Evolutionary conservation across 2,797 vertebrate genomes (phyloP).

Genomic region (Tiaroga cobitis): DNA sequence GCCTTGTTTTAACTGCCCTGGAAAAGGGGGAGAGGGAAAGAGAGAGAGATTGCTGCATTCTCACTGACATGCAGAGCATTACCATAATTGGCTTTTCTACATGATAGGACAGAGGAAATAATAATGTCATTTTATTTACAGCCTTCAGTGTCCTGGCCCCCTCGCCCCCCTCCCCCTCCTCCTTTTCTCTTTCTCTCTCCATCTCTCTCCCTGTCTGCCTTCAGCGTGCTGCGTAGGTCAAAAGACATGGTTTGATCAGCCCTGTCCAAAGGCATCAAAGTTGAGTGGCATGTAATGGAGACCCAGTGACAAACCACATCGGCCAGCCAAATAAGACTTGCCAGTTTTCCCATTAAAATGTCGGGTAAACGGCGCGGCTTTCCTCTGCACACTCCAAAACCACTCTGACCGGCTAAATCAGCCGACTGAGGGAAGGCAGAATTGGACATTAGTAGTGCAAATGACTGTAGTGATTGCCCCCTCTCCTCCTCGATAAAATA

Average conservation of each 20-base stretch:
- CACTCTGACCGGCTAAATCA: constrained; percentile 97
- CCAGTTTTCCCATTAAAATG: constrained; percentile 99
- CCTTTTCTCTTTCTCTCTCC: constrained; percentile 37
- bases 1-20: constrained; percentile 84
- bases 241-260: constrained; percentile 99
- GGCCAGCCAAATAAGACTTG: constrained; percentile 99
- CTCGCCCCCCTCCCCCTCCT: constrained; percentile 78
- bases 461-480: constrained; percentile 97
- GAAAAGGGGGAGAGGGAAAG: constrained; percentile 60
- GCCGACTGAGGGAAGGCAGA: constrained; percentile 97
- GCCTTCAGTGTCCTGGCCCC: constrained; percentile 90
- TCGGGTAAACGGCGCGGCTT: constrained; percentile 90
- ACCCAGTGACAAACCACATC: constrained; percentile 99
- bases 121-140: constrained; percentile 99
- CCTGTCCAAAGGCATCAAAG: constrained; percentile 99
- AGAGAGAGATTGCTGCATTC: constrained; percentile 89
- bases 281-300: constrained; percentile 99
- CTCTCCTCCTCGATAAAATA: constrained; percentile 83
- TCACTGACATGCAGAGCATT: constrained; percentile 98
- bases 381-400: constrained; percentile 81
- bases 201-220: constrained; percentile 65
- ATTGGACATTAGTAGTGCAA: constrained; percentile 99
- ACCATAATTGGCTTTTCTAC: constrained; percentile 99
- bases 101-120: constrained; percentile 99
- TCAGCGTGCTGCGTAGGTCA: constrained; percentile 98